Conservation (phyloP, 2,113 vertebrate genomes). For the Lichenostomus cassidix region DNA sequence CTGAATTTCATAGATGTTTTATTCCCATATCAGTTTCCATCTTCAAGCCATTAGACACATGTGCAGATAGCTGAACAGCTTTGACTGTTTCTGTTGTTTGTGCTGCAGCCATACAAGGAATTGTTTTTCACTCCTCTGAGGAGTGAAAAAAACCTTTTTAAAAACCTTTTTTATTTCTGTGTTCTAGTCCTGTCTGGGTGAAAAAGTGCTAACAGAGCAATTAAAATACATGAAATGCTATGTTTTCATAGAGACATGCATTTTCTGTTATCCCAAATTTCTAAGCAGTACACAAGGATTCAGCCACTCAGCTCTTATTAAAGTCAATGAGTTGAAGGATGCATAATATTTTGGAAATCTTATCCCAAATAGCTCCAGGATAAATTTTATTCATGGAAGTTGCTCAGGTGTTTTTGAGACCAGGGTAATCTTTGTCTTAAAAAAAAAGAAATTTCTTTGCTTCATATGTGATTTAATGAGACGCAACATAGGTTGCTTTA, state of each 20-base stretch:
- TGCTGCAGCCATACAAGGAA: fast-evolving
- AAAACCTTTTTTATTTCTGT: background rate
- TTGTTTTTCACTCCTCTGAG: background rate
- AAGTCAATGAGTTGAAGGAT: background rate
- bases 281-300: background rate
- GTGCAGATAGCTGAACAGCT: background rate
- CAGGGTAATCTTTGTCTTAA: background rate
- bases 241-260: background rate
- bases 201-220: background rate
- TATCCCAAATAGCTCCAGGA: background rate
- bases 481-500: background rate
- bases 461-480: slow-evolving; percentile 36
- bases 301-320: background rate
- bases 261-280: background rate
- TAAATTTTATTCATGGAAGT: background rate
- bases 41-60: background rate
- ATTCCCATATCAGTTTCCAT: background rate
- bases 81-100: background rate
- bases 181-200: background rate
- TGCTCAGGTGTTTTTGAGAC: background rate
- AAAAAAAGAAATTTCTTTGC: background rate
- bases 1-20: background rate
- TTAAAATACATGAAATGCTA: background rate
- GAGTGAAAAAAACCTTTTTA: too few relatives aligned
- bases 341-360: background rate